Evolutionary conservation across 2,113 vertebrate genomes (phyloP), one percentile per base, ranked within the genome.

Genomic region (Miniopterus natalensis): DNA sequence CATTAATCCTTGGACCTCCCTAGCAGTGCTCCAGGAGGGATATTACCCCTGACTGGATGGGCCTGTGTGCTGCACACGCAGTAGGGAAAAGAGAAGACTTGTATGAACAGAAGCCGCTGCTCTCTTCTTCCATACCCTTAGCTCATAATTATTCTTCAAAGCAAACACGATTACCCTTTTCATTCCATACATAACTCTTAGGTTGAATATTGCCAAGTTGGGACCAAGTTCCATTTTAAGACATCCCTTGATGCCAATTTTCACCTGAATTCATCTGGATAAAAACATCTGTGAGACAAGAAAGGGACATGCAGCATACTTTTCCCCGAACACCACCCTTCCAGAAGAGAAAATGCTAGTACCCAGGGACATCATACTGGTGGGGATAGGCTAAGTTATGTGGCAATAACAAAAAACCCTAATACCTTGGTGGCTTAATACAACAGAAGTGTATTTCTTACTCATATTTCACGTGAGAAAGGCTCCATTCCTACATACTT

Each of bases 131-230:
- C 42, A 25, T 59, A 91, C 70, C 66, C 80, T 84, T 59, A 92
- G 87, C 42, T 97, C 75, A 87, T 75, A 93, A 95, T 95, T 96
- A 95, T 87, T 81, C 65, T 90, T 95, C 84, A 92, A 96, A 95
- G 90, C 57, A 95, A 93, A 96, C 92, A 95, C n/a, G 63, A 79
- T 96, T 96, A 78, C 83, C 73, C 84, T 96, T 92, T 93, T 97
- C 96, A 95, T 93, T 95, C 70, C 59, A 77, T 42, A 71, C 86
- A 88, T 90, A 95, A 92, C 95, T 96, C 92, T 90, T 93, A 84
- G 68, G 63, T 75, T 79, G 79, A 66, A 79, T 92, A 90, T 95
- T 96, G 75, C 74, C 88, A 96, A 59, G 74, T 59, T 90, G 92
- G 84, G 91, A 90, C 65, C 11, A 45, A 83, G 47, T 86, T 94